Evolutionary conservation across 2,888 invertebrate species (phyloP).

Genomic region (Parnassius mnemosyne): DNA sequence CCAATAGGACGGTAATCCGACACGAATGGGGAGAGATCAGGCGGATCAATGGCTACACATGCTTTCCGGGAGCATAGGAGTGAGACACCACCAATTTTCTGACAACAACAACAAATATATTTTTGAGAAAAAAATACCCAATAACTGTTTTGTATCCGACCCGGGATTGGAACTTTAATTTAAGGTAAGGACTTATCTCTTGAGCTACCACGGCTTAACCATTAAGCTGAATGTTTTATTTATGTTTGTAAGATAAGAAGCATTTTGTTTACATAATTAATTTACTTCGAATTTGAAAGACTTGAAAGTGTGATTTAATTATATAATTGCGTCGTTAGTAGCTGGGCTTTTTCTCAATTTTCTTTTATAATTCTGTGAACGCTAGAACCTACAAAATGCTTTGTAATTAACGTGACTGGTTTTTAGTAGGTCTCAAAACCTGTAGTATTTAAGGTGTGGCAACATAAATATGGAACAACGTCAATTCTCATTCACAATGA

Average conservation of each 20-base stretch:
- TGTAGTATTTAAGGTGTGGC: slow-evolving; percentile 27
- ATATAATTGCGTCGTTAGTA: slow-evolving; percentile 19
- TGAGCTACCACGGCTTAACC: too few species aligned
- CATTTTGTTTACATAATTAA: slow-evolving; percentile 16
- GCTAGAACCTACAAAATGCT: slow-evolving; percentile 12
- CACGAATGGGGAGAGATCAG: too few species aligned
- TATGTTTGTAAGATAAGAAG: not conserved
- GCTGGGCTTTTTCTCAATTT: slow-evolving; percentile 3
- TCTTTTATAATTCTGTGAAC: slow-evolving; percentile 11
- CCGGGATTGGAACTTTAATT: too few species aligned
- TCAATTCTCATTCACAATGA: slow-evolving; percentile 23
- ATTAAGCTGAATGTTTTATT: too few species aligned
- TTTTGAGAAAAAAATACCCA: too few species aligned
- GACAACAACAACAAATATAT: too few species aligned
- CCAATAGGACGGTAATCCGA: too few species aligned
- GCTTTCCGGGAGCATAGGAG: too few species aligned
- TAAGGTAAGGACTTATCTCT: too few species aligned
- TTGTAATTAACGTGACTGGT: slow-evolving; percentile 16
- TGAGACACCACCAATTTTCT: too few species aligned
- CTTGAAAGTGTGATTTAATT: slow-evolving; percentile 20
- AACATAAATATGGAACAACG: slow-evolving; percentile 21
- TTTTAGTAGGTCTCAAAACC: slow-evolving; percentile 19
- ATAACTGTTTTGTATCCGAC: too few species aligned
- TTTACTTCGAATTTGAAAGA: slow-evolving; percentile 13
- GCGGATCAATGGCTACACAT: too few species aligned